Evolutionary conservation across 2,888 invertebrate species (phyloP).

Genomic region (Eupelmus urozonus): DNA sequence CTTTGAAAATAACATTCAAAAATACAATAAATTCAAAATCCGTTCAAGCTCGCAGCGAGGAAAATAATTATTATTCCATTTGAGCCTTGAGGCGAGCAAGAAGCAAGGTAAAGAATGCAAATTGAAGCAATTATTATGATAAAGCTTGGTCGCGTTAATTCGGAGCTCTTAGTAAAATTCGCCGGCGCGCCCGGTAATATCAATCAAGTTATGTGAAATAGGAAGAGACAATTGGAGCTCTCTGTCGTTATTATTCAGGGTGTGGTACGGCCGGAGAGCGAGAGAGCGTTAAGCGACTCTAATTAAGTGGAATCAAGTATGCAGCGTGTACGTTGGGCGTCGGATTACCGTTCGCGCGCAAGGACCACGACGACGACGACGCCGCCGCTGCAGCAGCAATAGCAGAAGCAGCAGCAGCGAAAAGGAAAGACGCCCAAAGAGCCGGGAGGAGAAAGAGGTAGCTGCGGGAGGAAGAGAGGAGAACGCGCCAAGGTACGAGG

Average conservation of each 20-base stretch:
- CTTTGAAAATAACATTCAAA: no score
- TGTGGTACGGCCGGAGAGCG: constrained; percentile 60
- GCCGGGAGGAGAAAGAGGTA: constrained; percentile 15
- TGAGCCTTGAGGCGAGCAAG: no score
- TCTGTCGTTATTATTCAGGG: constrained; percentile 66
- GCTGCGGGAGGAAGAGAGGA: constrained; percentile 21
- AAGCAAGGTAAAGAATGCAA: no score
- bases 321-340: constrained; percentile 65
- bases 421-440: background rate
- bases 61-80: no score
- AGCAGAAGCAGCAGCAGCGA: constrained; percentile 11
- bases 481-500: constrained; percentile 6
- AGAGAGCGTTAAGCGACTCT: constrained; percentile 67
- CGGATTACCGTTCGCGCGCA: constrained; percentile 66
- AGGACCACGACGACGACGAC: constrained; percentile 48
- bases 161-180: background rate
- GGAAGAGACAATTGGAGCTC: constrained; percentile 43
- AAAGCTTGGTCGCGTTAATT: background rate
- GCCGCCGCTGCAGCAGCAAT: background rate
- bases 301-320: constrained; percentile 74
- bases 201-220: constrained; percentile 41
- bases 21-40: no score
- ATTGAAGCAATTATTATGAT: background rate
- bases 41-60: no score
- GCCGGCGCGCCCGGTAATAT: constrained; percentile 3